Evolutionary conservation across 2,113 vertebrate species (phyloP).

Genomic region (Erpornis zantholeuca): DNA sequence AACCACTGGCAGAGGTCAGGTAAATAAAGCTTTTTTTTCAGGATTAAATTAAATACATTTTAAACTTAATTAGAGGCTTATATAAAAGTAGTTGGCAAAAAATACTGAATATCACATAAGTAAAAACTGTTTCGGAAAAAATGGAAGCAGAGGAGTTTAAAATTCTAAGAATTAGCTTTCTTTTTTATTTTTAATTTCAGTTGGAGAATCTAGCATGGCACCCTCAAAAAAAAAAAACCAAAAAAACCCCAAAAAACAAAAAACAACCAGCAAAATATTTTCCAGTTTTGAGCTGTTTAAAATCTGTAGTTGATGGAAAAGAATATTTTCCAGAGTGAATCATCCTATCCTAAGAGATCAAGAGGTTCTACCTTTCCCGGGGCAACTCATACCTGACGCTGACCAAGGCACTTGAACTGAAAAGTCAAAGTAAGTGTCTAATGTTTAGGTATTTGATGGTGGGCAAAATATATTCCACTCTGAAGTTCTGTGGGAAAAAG

Average conservation of each 20-base stretch:
- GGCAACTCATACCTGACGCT: neutral
- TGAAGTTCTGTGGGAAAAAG: neutral
- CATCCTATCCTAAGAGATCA: neutral
- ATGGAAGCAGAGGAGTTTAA: neutral
- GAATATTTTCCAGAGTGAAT: neutral
- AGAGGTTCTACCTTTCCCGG: neutral
- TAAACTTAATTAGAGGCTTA: neutral
- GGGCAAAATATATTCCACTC: neutral
- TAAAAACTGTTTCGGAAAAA: neutral
- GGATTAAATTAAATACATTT: neutral
- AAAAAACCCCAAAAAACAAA: neutral
- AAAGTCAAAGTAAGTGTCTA: neutral
- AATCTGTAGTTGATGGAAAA: neutral
- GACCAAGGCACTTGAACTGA: neutral
- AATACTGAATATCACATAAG: neutral
- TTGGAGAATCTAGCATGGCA: neutral
- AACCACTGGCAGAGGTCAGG: neutral
- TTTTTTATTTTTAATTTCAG: neutral
- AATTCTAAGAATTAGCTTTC: neutral
- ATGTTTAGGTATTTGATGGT: neutral
- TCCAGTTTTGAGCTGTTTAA: too few species aligned
- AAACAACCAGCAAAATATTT: too few species aligned
- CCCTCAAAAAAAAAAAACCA: neutral
- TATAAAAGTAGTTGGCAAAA: neutral
- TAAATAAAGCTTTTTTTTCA: neutral